Conservation (phyloP, 2,797 vertebrate genomes). For the Gallinago stenura region DNA sequence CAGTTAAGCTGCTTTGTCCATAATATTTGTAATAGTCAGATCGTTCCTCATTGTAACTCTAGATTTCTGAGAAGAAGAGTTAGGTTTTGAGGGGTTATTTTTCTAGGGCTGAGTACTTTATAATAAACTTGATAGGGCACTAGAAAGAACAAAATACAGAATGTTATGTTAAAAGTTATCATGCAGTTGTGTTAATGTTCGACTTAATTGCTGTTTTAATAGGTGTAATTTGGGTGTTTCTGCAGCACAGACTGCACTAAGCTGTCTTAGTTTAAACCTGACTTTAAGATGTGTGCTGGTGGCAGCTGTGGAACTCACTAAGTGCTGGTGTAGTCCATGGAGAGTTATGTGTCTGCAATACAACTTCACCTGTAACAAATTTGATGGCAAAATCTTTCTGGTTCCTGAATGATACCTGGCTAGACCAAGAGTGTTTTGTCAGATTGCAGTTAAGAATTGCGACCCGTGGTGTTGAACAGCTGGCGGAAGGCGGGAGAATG, state of each 20-base stretch:
- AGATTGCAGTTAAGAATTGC: slow-evolving; percentile 96
- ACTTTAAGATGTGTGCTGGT: background rate
- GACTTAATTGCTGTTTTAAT: background rate
- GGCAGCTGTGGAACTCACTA: background rate
- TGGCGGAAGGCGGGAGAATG: slow-evolving; percentile 95
- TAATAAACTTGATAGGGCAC: background rate
- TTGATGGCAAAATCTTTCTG: background rate
- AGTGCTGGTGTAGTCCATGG: background rate
- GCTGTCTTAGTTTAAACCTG: background rate
- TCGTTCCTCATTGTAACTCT: background rate
- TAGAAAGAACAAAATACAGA: background rate
- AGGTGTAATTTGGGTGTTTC: background rate
- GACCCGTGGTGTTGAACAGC: slow-evolving; percentile 94
- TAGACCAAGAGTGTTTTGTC: slow-evolving; percentile 23
- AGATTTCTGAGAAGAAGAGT: background rate
- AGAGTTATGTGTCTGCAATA: background rate
- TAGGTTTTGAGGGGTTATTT: background rate
- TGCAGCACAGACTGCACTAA: background rate
- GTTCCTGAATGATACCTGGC: background rate
- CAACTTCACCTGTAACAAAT: background rate
- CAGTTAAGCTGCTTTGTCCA: background rate
- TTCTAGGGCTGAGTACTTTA: background rate
- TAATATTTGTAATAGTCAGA: background rate
- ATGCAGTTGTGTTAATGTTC: background rate
- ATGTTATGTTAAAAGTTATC: background rate